These are phyloP conservation scores for Phlogophora meticulosa DNA, from an alignment of 2,888 invertebrate genomes.

Conservation along the genomic window DNA sequence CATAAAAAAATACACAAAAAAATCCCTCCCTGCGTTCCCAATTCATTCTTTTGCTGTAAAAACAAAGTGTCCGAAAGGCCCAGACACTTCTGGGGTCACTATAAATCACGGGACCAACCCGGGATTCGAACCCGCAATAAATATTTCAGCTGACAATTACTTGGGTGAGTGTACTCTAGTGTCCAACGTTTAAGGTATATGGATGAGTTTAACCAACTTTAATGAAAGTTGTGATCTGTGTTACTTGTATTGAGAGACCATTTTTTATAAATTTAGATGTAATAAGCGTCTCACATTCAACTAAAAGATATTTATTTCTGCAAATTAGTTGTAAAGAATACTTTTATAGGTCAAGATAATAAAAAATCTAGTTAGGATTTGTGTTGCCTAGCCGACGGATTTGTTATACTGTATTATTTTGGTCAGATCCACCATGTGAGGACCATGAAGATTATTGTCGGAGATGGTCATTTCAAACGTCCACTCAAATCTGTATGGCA, in stretches of 20 bases:
- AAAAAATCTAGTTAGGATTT: too few species aligned
- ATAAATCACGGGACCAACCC: conserved; percentile 72
- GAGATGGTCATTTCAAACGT: too few species aligned
- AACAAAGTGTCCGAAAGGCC: conserved; percentile 56
- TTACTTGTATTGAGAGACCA: neutral
- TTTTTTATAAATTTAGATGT: too few species aligned
- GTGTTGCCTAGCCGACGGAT: too few species aligned
- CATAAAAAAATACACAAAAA: conserved; percentile 27
- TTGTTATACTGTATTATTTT: too few species aligned
- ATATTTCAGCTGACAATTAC: conserved; percentile 80
- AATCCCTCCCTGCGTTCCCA: conserved; percentile 35
- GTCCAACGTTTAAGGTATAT: conserved; percentile 48
- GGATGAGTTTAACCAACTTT: conserved; percentile 36
- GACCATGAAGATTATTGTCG: too few species aligned
- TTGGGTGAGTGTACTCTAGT: conserved; percentile 63
- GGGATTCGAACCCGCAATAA: conserved; percentile 74
- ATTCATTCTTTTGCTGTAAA: conserved; percentile 61
- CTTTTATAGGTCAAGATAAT: too few species aligned
- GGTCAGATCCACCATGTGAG: too few species aligned
- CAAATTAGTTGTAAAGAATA: too few species aligned
- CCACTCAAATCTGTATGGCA: too few species aligned
- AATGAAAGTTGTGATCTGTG: conserved; percentile 5
- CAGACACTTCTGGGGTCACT: conserved; percentile 46
- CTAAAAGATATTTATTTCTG: too few species aligned
- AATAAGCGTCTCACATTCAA: too few species aligned